phyloP scores from a whole-genome alignment of 2,113 vertebrate species.

The Dipodomys stephensi region DNA sequence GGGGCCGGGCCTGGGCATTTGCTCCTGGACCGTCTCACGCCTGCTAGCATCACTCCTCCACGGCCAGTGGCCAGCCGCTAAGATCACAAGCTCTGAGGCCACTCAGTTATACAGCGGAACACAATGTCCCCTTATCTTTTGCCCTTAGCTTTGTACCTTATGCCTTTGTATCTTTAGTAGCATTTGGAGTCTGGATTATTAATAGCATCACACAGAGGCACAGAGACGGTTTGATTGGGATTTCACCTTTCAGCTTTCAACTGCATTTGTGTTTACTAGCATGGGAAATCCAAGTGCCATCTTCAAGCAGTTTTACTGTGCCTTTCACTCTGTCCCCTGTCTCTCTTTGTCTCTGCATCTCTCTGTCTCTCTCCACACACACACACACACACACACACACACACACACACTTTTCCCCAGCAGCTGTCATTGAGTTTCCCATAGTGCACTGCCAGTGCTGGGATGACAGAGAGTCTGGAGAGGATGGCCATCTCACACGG shows the following conservation, averaged over 20 bases:
- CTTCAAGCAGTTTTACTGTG: not conserved
- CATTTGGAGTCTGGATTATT: not conserved
- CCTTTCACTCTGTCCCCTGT: not conserved
- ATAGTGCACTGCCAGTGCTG: not conserved
- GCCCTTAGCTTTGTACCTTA: not conserved
- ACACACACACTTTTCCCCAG: not conserved
- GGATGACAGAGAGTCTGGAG: not conserved
- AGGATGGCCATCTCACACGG: not conserved
- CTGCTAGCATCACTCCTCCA: not conserved
- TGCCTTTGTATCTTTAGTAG: not conserved
- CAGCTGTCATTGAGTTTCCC: not conserved
- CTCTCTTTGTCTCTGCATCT: no score
- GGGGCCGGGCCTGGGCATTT: no score
- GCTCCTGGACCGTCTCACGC: not conserved
- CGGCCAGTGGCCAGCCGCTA: no score
- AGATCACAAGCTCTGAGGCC: no score
- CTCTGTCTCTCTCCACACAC: accelerated
- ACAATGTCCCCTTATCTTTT: no score
- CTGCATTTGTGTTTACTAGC: not conserved
- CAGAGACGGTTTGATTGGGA: not conserved
- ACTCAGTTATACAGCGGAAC: no score
- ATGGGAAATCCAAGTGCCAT: not conserved
- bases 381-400: not conserved
- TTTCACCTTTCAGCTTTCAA: not conserved
- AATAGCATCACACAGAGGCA: not conserved